Base-by-base conservation (phyloP, 2,113 vertebrate species). In the Gracilinanus agilis region DNA sequence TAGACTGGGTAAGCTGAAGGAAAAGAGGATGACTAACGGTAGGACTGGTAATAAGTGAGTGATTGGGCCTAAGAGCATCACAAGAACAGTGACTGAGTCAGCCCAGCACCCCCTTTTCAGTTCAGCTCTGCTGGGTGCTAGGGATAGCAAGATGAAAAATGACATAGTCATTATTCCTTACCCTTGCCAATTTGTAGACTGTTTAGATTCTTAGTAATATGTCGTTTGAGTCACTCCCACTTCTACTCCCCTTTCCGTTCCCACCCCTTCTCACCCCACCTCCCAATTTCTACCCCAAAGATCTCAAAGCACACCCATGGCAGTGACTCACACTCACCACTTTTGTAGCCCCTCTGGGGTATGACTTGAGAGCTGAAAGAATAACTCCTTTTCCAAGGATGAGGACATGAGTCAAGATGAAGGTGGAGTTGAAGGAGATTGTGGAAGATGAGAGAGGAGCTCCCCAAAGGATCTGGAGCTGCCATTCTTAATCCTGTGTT, bases 261-360 rank as follows among this genome's bases (percentile, higher is more conserved):
- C 11, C 0, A 94, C 53, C 54, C 90, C 56, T 27, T 9, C 88
- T n/a, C 13, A 93, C 27, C 90, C 25, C 67, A 21, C 19, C 34
- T 54, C 54, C 27, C 75, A 54, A 23, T 55, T 91, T 55, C 54
- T 56, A 27, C 55, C 29, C 40, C 13, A 24, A 44, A 53, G 56
- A 55, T 88, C 67, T 90, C 67, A 27, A n/a, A 53, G 34, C 67
- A 24, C 27, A 27, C 29, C 7, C 0, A 40, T 40, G 34, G 89
- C 56, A 4, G 44, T 1, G 27, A 89, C 29, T 94, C 96, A 94
- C 93, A 90, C 93, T 96, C 93, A 97, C 93, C 96, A 91, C 75
- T 96, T 89, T 29, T 2, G 56, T 54, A 88, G 83, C 89, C 89
- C 2, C 89, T 93, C 95, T n/a, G 3, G 13, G 24, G 49, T 67